phyloP scores from a whole-genome alignment of 1,140 invertebrate genomes.

The Euwallacea fornicatus region DNA sequence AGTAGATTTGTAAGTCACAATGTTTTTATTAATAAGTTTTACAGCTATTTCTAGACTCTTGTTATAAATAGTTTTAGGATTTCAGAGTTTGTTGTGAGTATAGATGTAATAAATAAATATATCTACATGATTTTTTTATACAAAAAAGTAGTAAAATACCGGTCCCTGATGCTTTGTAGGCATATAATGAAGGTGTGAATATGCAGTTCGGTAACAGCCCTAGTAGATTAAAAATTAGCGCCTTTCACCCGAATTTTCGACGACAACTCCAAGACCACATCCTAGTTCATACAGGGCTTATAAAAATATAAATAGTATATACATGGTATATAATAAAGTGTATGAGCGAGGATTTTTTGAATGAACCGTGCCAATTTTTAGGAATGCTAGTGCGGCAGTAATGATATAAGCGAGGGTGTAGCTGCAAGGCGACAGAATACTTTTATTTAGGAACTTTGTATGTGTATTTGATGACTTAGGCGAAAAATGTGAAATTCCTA shows the following conservation, averaged over 20 bases:
- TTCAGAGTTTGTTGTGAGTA: conserved; percentile 54
- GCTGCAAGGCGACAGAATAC: background rate
- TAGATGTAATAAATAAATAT: conserved; percentile 55
- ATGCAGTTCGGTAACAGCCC: background rate
- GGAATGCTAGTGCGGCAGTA: conserved; percentile 24
- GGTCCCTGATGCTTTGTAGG: conserved; percentile 42
- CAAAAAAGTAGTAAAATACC: conserved; percentile 49
- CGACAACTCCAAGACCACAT: background rate
- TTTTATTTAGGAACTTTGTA: conserved; percentile 1
- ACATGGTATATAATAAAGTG: conserved; percentile 40
- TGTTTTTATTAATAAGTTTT: conserved; percentile 48
- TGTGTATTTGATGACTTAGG: background rate
- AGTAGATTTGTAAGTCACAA: conserved; percentile 39
- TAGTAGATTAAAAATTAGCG: background rate
- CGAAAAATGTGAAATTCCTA: background rate
- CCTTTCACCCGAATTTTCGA: conserved; percentile 29
- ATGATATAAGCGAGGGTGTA: background rate
- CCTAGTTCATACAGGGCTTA: conserved; percentile 21
- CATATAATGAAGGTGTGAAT: background rate
- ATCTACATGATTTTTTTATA: conserved; percentile 54
- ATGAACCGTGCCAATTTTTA: conserved; percentile 13
- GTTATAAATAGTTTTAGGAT: conserved; percentile 43
- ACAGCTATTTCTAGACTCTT: conserved; percentile 45
- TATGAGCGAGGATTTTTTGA: conserved; percentile 16
- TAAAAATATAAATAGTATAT: conserved; percentile 37